These are phyloP conservation scores for Pelodiscus sinensis DNA, from an alignment of 2,113 vertebrate species.

Conservation along the genomic window DNA sequence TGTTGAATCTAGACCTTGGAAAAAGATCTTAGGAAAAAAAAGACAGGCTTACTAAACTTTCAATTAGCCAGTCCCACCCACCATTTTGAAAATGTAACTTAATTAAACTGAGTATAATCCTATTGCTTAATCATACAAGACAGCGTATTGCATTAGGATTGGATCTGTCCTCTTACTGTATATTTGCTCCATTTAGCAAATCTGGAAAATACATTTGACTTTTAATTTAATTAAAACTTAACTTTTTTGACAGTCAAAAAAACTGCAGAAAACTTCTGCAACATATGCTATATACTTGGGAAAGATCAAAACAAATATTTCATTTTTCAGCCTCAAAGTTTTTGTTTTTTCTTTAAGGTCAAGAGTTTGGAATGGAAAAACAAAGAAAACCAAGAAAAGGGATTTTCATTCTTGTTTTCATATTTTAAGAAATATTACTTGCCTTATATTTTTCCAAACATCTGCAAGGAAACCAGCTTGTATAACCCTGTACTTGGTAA, in stretches of 20 bases:
- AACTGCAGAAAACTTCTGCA: not conserved
- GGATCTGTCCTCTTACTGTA: not conserved
- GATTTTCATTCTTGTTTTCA: constrained; percentile 97
- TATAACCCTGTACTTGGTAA: constrained; percentile 96
- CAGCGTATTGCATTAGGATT: not conserved
- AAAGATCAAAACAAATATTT: not conserved
- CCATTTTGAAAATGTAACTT: not conserved
- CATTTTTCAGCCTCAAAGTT: not conserved
- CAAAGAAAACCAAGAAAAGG: constrained; percentile 98
- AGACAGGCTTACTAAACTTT: not conserved
- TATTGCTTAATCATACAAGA: too few species aligned
- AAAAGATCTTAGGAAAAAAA: too few species aligned
- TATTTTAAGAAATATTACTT: constrained; percentile 99
- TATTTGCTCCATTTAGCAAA: not conserved
- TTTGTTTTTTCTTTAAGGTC: constrained; percentile 81
- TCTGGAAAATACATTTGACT: not conserved
- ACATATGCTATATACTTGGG: not conserved
- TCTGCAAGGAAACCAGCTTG: constrained; percentile 95
- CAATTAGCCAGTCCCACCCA: not conserved
- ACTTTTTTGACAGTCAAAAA: not conserved
- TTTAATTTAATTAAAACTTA: not conserved
- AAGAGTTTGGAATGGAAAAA: constrained; percentile 99
- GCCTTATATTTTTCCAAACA: constrained; percentile 98
- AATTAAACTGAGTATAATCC: too few species aligned
- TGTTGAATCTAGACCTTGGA: not conserved